phyloP scores from a whole-genome alignment of 2,888 invertebrate species.

The Oconnorella tubifera region DNA sequence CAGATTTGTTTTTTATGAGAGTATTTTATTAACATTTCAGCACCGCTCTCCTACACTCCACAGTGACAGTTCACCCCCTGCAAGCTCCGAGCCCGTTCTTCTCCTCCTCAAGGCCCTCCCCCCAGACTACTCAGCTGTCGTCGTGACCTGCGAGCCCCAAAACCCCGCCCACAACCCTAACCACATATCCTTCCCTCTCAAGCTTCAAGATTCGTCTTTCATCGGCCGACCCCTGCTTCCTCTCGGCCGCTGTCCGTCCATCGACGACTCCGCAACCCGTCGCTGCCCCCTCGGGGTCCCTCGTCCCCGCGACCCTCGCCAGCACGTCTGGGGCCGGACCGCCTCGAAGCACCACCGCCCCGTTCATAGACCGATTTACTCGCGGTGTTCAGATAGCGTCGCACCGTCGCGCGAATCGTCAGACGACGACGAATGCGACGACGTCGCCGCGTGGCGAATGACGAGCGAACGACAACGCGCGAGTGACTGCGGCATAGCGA shows the following conservation, averaged over 20 bases:
- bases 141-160: not conserved
- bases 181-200: not conserved
- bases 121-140: conserved; percentile 13
- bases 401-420: not conserved
- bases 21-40: too few species aligned
- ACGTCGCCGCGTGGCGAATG: not conserved
- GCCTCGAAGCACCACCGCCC: not conserved
- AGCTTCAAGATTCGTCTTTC: not conserved
- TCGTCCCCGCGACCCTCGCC: not conserved
- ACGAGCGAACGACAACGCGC: not conserved
- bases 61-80: not conserved
- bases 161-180: not conserved
- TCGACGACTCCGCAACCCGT: not conserved
- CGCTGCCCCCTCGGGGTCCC: not conserved
- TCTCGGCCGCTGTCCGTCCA: not conserved
- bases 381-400: not conserved
- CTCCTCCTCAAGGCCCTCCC: conserved; percentile 17
- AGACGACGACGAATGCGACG: not conserved
- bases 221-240: not conserved
- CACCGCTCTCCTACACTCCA: too few species aligned
- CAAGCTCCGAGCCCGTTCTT: conserved; percentile 1
- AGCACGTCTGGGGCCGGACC: not conserved
- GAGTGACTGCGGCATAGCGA: not conserved
- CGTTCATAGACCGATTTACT: too few species aligned
- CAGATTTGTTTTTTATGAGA: too few species aligned